Conservation (phyloP, 2,113 vertebrate genomes). For the Caranx melampygus region DNA sequence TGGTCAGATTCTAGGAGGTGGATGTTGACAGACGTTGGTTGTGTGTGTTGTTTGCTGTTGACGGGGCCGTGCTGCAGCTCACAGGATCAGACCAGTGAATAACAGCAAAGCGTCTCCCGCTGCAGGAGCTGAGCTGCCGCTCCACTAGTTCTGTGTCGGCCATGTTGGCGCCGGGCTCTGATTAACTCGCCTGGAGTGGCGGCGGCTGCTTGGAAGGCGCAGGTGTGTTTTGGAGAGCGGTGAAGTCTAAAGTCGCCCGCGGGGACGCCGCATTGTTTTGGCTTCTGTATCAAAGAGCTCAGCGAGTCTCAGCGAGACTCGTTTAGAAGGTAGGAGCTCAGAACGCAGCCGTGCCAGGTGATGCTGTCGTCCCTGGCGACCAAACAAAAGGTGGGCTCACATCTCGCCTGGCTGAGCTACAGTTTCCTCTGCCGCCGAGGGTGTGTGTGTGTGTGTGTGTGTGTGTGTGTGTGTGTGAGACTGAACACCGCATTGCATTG, state of each 20-base stretch:
- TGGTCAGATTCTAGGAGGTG: too few species aligned
- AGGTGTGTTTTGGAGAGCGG: conserved; percentile 62
- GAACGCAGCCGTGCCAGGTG: conserved; percentile 56
- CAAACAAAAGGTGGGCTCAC: conserved; percentile 64
- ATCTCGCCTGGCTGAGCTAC: conserved; percentile 59
- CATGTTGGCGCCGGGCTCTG: conserved; percentile 24
- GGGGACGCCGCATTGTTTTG: conserved; percentile 62
- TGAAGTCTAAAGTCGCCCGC: conserved; percentile 39
- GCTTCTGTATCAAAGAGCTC: conserved; percentile 66
- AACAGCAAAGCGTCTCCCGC: conserved; percentile 24
- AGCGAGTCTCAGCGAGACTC: conserved; percentile 56
- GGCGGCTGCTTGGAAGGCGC: conserved; percentile 45
- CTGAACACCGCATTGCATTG: conserved; percentile 56
- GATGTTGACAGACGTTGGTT: too few species aligned
- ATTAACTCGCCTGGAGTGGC: conserved; percentile 47
- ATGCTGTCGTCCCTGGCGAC: conserved; percentile 61
- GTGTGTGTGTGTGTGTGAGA: conserved; percentile 17
- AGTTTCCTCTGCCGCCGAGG: conserved; percentile 41
- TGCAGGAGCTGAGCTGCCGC: conserved; percentile 24
- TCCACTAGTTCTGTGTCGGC: conserved; percentile 11
- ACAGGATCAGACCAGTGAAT: conserved; percentile 13
- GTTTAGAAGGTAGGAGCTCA: conserved; percentile 59
- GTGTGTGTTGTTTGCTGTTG: not conserved
- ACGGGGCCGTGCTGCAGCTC: not conserved
- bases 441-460: conserved; percentile 35